These are phyloP conservation scores for Microcebus tavaratra DNA, from an alignment of 2,113 vertebrate species.

Conservation along the genomic window DNA sequence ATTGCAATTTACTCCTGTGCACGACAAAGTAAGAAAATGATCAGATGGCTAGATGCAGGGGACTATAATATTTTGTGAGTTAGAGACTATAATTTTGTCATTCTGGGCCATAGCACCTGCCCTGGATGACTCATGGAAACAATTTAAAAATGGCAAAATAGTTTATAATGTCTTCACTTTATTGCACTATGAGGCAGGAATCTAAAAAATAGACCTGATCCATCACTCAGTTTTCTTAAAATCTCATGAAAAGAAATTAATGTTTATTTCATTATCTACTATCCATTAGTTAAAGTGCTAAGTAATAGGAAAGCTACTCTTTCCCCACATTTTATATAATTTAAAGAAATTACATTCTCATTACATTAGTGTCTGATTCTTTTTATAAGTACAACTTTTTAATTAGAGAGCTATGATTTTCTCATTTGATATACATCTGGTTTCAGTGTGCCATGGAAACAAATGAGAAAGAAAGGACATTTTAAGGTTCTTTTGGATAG, in stretches of 20 bases:
- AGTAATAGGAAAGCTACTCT: background rate
- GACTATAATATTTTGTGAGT: background rate
- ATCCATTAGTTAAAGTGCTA: background rate
- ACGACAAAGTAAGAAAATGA: background rate
- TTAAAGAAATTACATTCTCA: background rate
- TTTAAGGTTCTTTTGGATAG: background rate
- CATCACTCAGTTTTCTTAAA: background rate
- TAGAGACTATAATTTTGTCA: background rate
- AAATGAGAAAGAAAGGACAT: background rate
- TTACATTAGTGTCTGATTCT: background rate
- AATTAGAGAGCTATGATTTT: background rate
- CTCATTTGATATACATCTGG: background rate
- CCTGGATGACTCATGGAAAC: background rate
- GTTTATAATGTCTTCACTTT: background rate
- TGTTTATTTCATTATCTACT: background rate
- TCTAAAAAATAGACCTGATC: background rate
- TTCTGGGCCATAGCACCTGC: background rate
- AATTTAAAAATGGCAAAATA: background rate
- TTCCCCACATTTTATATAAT: background rate
- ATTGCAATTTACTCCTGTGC: background rate
- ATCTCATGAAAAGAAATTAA: background rate
- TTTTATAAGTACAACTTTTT: slow-evolving; percentile 27
- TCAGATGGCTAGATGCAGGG: background rate
- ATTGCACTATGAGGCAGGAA: background rate
- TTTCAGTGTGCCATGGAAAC: background rate